Evolutionary conservation across 2,797 vertebrate species (phyloP), one percentile per base, ranked within the genome.

Genomic region (Myripristis jacobus): DNA sequence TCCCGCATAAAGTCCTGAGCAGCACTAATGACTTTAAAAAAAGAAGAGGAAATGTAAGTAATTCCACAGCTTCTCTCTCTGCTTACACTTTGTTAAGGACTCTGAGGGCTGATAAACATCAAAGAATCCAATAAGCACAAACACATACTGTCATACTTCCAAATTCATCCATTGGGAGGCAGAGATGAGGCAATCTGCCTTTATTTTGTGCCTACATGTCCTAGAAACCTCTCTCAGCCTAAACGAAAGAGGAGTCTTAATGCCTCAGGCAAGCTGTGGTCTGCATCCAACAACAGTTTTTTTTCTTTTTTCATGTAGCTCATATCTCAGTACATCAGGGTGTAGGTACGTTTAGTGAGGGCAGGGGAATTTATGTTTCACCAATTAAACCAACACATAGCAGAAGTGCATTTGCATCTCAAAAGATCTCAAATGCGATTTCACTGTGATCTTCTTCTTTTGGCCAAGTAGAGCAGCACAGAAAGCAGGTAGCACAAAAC

Each of bases 81-180:
- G 15, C 47, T 11, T 12, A 24, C 13, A 19, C 12, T 50, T 22
- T 24, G 22, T 11, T 50, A 50, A 50, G 4, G 8, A 12, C 47
- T 22, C 36, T 38, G 8, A 22, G 13, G 22, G 47, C 19, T 22
- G 7, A 18, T 18, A 53, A 7, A 27, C 51, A 53, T 16, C 25
- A 22, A 67, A 54, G 18, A 24, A 54, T 11, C 46, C 29, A 44
- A 12, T 18, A 36, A 16, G 21, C 25, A 29, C 44, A 21, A 48
- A 19, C 25, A 29, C 44, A 77, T 16, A 15, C 12, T 53, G 36
- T 47, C 18, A 72, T 16, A 71, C n/a, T 74, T 67, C 65, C 29
- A 64, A 11, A 75, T 56, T 22, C n/a, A 5, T 82, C 84, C 85
- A 81, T 70, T 56, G 34, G 74, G 78, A 36, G 81, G 68, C 69